phyloP scores from a whole-genome alignment of 1,140 invertebrate species.

The Pseudomyrmex flavicornis region DNA sequence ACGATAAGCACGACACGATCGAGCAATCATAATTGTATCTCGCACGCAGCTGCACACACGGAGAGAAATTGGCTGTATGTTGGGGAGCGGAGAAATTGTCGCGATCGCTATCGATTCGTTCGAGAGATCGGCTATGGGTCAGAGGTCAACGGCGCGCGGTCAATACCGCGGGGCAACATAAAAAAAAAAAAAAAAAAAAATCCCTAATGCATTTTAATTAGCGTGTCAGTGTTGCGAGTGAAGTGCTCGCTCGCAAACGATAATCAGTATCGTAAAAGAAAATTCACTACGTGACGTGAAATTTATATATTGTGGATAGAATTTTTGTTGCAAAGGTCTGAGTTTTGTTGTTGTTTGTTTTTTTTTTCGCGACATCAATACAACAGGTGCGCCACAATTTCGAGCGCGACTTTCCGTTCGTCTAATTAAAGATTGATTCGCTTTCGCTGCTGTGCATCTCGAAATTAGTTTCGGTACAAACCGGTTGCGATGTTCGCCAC shows the following conservation, averaged over 20 bases:
- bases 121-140: constrained; percentile 18
- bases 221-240: constrained; percentile 1
- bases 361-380: not conserved
- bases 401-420: not conserved
- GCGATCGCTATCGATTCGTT: constrained; percentile 52
- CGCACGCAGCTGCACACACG: constrained; percentile 32
- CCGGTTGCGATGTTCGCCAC: constrained; percentile 22
- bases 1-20: constrained; percentile 16
- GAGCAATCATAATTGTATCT: constrained; percentile 38
- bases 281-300: no score
- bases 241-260: constrained; percentile 1
- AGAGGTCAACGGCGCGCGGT: constrained; percentile 31
- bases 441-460: constrained; percentile 48
- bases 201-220: constrained; percentile 43
- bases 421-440: constrained; percentile 30
- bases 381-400: not conserved
- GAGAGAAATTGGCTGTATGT: constrained; percentile 17
- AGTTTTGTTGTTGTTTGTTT: not conserved
- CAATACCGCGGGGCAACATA: not conserved
- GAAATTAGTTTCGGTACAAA: constrained; percentile 56
- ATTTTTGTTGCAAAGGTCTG: not conserved
- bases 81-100: constrained; percentile 42
- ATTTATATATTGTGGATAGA: no score
- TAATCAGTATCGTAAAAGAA: not conserved
- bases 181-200: constrained; percentile 30